These are phyloP conservation scores for Eptesicus fuscus DNA, from an alignment of 2,113 vertebrate species.

Conservation along the genomic window DNA sequence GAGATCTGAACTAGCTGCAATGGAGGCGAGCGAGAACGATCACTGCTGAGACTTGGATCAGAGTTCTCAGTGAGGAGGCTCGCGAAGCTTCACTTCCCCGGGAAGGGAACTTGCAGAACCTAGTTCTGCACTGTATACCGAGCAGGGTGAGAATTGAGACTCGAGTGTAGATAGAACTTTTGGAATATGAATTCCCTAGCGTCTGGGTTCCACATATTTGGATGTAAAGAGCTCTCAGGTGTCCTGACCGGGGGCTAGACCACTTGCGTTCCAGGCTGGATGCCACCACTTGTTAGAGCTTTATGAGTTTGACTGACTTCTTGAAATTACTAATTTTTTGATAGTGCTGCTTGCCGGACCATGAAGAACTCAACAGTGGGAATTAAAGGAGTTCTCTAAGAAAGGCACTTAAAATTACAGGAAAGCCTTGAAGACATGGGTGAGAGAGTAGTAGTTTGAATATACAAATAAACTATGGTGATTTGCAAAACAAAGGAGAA, in stretches of 20 bases:
- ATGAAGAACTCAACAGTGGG: neutral
- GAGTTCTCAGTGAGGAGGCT: neutral
- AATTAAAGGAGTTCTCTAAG: slow-evolving; percentile 33
- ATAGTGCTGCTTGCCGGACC: neutral
- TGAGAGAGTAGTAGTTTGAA: neutral
- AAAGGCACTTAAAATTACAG: neutral
- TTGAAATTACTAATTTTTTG: neutral
- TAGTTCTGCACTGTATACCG: neutral
- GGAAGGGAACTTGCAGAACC: neutral
- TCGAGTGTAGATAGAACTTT: neutral
- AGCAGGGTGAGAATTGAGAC: neutral
- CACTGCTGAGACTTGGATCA: neutral
- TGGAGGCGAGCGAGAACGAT: neutral
- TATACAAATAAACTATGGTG: neutral
- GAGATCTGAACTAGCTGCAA: neutral
- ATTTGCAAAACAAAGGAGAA: neutral
- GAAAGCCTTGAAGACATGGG: neutral
- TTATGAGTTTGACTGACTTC: neutral
- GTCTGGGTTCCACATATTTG: neutral
- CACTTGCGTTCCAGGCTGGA: neutral
- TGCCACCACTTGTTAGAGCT: neutral
- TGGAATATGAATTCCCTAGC: neutral
- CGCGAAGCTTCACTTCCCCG: neutral
- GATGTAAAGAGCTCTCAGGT: neutral
- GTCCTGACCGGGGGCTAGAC: neutral